Conservation (phyloP, 2,888 invertebrate genomes). For the Monopis laevigella region DNA sequence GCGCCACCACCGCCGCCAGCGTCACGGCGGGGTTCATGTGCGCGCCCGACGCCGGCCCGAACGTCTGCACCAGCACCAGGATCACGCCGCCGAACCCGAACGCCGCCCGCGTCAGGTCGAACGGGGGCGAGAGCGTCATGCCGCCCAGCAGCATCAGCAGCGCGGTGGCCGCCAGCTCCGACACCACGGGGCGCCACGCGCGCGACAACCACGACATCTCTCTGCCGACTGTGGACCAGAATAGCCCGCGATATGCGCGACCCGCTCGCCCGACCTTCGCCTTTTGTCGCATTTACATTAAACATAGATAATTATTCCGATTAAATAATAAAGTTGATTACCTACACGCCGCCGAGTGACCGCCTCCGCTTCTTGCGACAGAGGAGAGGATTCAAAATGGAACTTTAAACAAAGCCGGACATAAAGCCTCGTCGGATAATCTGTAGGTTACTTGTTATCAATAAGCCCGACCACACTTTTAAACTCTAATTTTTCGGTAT, state of each 20-base stretch:
- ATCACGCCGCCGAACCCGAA: conserved; percentile 49
- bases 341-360: no score
- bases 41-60: conserved; percentile 79
- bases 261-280: background rate
- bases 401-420: no score
- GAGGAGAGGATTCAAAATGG: no score
- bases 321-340: no score
- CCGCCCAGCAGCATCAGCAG: conserved; percentile 77
- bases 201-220: conserved; percentile 16
- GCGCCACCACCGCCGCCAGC: conserved; percentile 68
- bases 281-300: no score
- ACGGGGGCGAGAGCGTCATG: conserved; percentile 58
- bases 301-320: no score
- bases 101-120: conserved; percentile 35
- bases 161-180: conserved; percentile 73
- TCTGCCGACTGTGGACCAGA: background rate
- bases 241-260: background rate
- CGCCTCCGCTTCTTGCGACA: no score
- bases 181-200: conserved; percentile 46
- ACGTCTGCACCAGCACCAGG: conserved; percentile 32
- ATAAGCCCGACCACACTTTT: no score
- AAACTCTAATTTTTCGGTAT: no score
- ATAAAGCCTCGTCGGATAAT: no score
- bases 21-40: conserved; percentile 85
- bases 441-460: no score